Percentiles rank a stretch among this genome's conserved stretches.
Evolutionary conservation across 2,888 invertebrate species (phyloP).

Genomic region (Quadriops clusia): DNA sequence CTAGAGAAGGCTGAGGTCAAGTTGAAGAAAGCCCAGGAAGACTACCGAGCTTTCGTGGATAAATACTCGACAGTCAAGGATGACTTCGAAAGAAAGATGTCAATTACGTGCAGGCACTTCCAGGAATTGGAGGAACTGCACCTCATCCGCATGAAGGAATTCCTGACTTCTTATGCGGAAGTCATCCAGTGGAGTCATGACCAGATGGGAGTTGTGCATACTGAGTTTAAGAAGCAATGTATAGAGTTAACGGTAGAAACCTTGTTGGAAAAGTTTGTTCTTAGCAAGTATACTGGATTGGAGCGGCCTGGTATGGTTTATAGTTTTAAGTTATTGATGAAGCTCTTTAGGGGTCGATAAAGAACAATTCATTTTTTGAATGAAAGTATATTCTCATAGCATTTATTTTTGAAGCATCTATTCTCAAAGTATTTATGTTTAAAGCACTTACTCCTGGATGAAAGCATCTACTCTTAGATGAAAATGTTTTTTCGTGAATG

Average conservation of each 20-base stretch:
- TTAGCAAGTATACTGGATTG: slow-evolving; percentile 83
- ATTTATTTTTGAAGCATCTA: no score
- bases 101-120: slow-evolving; percentile 81
- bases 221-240: slow-evolving; percentile 86
- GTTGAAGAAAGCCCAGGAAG: slow-evolving; percentile 87
- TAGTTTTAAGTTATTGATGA: slow-evolving; percentile 22
- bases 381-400: no score
- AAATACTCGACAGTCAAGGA: slow-evolving; percentile 85
- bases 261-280: slow-evolving; percentile 81
- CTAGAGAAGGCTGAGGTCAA: slow-evolving; percentile 89
- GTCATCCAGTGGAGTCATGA: slow-evolving; percentile 82
- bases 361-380: slow-evolving; percentile 44
- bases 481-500: no score
- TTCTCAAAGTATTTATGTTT: no score
- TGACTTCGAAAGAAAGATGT: slow-evolving; percentile 95
- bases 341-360: slow-evolving; percentile 40
- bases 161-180: slow-evolving; percentile 79
- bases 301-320: slow-evolving; percentile 72
- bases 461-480: no score
- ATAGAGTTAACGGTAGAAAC: slow-evolving; percentile 86
- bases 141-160: slow-evolving; percentile 89
- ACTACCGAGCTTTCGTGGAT: slow-evolving; percentile 81
- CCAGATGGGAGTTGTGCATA: slow-evolving; percentile 84
- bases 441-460: no score
- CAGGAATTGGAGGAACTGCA: slow-evolving; percentile 92